Percentiles rank a stretch among this genome's conserved stretches.
Conservation (phyloP, 2,888 invertebrate genomes). For the Notodonta dromedarius region DNA sequence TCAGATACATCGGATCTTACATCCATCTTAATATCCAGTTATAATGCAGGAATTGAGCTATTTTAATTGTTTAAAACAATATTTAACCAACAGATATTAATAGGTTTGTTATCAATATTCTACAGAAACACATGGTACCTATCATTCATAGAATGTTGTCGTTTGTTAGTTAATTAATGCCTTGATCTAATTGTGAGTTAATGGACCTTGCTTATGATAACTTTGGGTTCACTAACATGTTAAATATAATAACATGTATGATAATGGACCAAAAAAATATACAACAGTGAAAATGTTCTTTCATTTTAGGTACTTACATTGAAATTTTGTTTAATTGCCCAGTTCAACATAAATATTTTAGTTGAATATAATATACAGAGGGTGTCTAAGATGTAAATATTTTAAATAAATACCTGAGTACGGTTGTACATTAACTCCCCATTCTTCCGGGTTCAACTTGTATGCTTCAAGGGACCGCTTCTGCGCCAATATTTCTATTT, state of each 20-base stretch:
- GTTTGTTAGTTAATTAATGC: not conserved
- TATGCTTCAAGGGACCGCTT: conserved; percentile 94
- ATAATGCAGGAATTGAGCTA: too few species aligned
- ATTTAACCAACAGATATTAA: too few species aligned
- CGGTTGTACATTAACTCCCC: conserved; percentile 99
- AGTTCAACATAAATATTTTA: too few species aligned
- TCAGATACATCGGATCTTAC: too few species aligned
- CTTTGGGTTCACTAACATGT: not conserved
- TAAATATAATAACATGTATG: not conserved
- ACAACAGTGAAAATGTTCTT: too few species aligned
- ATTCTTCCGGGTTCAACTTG: conserved; percentile 91
- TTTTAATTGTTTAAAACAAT: too few species aligned
- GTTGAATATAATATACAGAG: not conserved
- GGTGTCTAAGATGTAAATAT: too few species aligned
- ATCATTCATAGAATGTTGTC: not conserved
- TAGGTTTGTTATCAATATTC: not conserved
- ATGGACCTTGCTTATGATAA: not conserved
- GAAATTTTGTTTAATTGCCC: too few species aligned
- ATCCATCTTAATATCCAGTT: too few species aligned
- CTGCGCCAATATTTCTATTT: conserved; percentile 95
- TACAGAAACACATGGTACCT: not conserved
- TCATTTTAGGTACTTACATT: too few species aligned
- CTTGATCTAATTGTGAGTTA: conserved; percentile 1
- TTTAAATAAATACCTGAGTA: conserved; percentile 87
- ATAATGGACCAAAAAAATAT: too few species aligned